A percentile compares a stretch with the other conserved stretches of the same genome.
Conservation (phyloP, 2,113 vertebrate species). For the Phodopus roborovskii region DNA sequence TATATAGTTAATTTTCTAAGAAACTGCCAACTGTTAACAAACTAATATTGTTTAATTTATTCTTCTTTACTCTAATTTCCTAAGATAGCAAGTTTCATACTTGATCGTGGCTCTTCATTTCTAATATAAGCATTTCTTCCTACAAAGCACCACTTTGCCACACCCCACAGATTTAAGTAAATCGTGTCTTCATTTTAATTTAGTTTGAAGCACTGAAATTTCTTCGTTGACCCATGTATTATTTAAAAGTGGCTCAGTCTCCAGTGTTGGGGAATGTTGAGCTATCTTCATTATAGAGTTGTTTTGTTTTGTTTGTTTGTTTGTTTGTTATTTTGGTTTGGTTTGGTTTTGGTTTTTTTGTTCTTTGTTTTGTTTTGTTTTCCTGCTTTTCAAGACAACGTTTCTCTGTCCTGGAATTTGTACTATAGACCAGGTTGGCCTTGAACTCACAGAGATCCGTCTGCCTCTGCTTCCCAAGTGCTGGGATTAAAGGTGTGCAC, state of each 20-base stretch:
- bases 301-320: neutral
- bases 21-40: constrained; percentile 9
- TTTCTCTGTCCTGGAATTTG: too few species aligned
- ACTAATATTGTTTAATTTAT: neutral
- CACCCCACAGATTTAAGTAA: neutral
- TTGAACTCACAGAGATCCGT: too few species aligned
- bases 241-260: neutral
- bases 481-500: too few species aligned
- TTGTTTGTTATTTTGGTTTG: neutral
- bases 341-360: too few species aligned
- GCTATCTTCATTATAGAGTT: neutral
- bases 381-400: too few species aligned
- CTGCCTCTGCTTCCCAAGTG: too few species aligned
- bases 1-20: constrained; percentile 21
- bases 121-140: neutral
- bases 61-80: neutral
- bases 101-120: neutral
- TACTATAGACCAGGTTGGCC: too few species aligned
- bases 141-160: neutral
- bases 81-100: neutral
- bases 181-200: neutral
- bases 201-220: neutral
- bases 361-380: too few species aligned
- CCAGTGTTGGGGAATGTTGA: neutral
- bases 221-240: neutral